phyloP scores from a whole-genome alignment of 2,888 invertebrate species.

The Mesodorylaimus sp. region DNA sequence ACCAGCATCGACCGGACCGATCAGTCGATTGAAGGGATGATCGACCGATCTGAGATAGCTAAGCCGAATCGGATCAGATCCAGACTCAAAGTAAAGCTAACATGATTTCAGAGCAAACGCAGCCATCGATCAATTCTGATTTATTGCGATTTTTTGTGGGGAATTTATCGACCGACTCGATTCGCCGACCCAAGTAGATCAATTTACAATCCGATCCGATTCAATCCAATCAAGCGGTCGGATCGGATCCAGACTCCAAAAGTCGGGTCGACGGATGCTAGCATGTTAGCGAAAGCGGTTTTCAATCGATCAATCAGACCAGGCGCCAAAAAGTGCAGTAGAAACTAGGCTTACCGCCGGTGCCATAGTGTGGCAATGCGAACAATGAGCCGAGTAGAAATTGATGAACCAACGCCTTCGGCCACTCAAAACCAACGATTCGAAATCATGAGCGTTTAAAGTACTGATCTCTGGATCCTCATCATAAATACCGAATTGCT shows the following conservation, averaged over 20 bases:
- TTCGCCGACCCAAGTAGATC: too few species aligned
- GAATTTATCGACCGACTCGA: background rate
- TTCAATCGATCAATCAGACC: too few species aligned
- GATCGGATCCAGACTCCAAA: slow-evolving; percentile 57
- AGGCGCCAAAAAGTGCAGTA: background rate
- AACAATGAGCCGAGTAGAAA: slow-evolving; percentile 67
- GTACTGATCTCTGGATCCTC: slow-evolving; percentile 63
- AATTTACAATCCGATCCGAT: background rate
- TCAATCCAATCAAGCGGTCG: too few species aligned
- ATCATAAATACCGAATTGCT: slow-evolving; percentile 66
- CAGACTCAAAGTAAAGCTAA: slow-evolving; percentile 43
- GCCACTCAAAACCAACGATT: slow-evolving; percentile 38
- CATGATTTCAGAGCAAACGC: background rate
- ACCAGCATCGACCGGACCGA: background rate
- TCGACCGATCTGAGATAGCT: too few species aligned
- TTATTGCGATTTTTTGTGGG: too few species aligned
- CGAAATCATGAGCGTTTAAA: slow-evolving; percentile 51
- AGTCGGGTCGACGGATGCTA: too few species aligned
- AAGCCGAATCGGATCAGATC: slow-evolving; percentile 54
- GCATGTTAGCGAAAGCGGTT: too few species aligned
- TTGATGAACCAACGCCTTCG: slow-evolving; percentile 64
- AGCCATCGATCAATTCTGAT: too few species aligned
- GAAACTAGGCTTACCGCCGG: slow-evolving; percentile 41
- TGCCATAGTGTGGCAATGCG: slow-evolving; percentile 61
- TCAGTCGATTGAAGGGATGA: background rate